Base-by-base conservation (phyloP, 2,797 vertebrate species). In the Poliocrania exsul region DNA sequence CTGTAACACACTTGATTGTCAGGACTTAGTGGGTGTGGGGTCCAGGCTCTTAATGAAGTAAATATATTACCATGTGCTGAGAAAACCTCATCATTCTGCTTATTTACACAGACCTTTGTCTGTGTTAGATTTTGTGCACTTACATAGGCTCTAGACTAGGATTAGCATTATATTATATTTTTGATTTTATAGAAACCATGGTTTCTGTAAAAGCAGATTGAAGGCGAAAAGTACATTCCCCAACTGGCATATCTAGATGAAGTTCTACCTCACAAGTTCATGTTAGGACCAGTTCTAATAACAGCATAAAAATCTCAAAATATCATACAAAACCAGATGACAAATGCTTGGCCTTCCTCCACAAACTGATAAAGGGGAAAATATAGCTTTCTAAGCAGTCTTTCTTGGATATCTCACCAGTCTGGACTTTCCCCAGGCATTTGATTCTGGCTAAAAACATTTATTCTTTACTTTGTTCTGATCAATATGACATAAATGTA, bases 381-480 rank as follows among this genome's bases (percentile, higher is more conserved):
- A 51, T 5, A 47, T 0, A 38, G 4, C 62, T 88, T 90, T 86
- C 44, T 81, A 73, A 66, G 60, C 19, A 58, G 37, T 65, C 3
- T 12, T 74, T 86, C 46, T 64, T 44, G 26, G 51, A 37, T 88
- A 51, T 38, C 28, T 72, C 12, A 4, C 29, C 47, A 83, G 25
- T 21, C 66, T 88, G 88, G 58, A 71, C 26, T 37, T 84, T 80
- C 29, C 42, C 29, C 44, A 93, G 29, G 7, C 35, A 73, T 65
- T 66, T 92, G 38, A 72, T 81, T 15, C 51, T 25, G 25, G 28
- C 18, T 84, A 60, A 71, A 92, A 90, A 53, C 7, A 19, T 74
- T 80, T 78, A 47, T 72, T 92, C 51, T 81, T 88, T 88, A 33
- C 51, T 95, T 86, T 96, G 20, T 86, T 88, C 56, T 88, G 50